Percentiles rank a stretch among this genome's conserved stretches.
Conservation (phyloP, 2,888 invertebrate species). For the Drosophila tripunctata region DNA sequence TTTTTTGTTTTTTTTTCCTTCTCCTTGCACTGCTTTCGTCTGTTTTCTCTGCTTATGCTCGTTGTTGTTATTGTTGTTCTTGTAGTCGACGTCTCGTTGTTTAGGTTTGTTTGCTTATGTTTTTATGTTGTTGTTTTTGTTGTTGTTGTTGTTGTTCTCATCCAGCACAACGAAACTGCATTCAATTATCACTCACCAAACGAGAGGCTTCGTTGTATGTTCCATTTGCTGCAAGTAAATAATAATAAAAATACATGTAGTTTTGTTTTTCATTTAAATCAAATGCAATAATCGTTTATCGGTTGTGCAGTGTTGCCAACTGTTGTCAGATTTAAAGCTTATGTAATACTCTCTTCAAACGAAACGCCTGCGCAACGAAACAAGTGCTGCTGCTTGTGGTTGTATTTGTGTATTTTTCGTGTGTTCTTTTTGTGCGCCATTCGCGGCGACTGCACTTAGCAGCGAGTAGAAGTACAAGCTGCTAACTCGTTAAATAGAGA, state of each 20-base stretch:
- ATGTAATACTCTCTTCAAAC: conserved; percentile 53
- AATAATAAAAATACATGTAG: background rate
- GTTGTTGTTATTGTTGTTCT: conserved; percentile 48
- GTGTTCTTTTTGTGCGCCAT: conserved; percentile 38
- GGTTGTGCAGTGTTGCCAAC: conserved; percentile 49
- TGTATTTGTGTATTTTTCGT: conserved; percentile 27
- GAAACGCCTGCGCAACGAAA: conserved; percentile 59
- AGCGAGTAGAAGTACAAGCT: conserved; percentile 27
- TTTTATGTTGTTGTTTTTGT: no score
- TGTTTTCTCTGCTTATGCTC: conserved; percentile 33
- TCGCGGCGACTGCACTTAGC: conserved; percentile 46
- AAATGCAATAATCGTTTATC: conserved; percentile 9
- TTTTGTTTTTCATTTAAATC: background rate
- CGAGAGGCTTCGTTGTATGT: conserved; percentile 61
- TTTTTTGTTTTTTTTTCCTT: background rate
- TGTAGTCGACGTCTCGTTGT: conserved; percentile 47
- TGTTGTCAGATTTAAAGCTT: conserved; percentile 30
- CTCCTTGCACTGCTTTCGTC: no score
- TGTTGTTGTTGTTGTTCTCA: conserved; percentile 28
- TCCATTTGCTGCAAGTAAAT: conserved; percentile 59
- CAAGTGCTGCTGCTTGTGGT: conserved; percentile 19
- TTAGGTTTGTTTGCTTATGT: no score
- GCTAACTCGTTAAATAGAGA: conserved; percentile 35
- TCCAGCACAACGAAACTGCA: conserved; percentile 50
- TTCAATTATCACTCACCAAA: conserved; percentile 37